Evolutionary conservation across 2,797 vertebrate genomes (phyloP).

Genomic region (Manis pentadactyla): DNA sequence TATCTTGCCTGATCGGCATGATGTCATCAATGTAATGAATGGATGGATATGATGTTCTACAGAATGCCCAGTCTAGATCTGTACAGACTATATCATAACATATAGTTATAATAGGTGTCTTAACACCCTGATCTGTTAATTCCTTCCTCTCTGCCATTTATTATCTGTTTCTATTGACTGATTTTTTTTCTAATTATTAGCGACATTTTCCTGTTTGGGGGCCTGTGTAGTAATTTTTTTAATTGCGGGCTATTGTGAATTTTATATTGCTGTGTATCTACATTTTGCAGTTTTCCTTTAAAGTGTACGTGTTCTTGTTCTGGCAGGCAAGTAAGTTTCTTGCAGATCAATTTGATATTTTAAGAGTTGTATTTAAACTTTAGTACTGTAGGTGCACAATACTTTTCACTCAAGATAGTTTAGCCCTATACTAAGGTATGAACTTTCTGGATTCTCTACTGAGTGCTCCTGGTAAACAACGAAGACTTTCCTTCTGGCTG

Average conservation of each 20-base stretch:
- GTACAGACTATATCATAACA: background rate
- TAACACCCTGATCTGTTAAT: background rate
- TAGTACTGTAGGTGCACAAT: background rate
- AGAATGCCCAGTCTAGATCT: background rate
- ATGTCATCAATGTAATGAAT: background rate
- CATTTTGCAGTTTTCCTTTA: background rate
- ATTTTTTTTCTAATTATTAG: background rate
- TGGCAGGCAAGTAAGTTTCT: background rate
- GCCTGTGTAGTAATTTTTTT: background rate
- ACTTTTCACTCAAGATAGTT: background rate
- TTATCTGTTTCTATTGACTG: background rate
- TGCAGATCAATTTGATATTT: background rate
- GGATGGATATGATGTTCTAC: background rate
- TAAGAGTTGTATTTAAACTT: background rate
- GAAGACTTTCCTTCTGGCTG: background rate
- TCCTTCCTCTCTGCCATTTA: background rate
- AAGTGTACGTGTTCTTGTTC: background rate
- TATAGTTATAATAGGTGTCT: background rate
- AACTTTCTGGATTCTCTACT: background rate
- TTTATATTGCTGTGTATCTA: background rate
- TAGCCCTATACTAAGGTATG: background rate
- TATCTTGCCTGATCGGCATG: background rate
- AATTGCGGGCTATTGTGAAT: background rate
- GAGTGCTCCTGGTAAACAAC: background rate
- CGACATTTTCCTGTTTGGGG: background rate